Evolutionary conservation across 2,797 vertebrate species (phyloP), one percentile per base, ranked within the genome.

Genomic region (Cryptoblepharus egeriae): DNA sequence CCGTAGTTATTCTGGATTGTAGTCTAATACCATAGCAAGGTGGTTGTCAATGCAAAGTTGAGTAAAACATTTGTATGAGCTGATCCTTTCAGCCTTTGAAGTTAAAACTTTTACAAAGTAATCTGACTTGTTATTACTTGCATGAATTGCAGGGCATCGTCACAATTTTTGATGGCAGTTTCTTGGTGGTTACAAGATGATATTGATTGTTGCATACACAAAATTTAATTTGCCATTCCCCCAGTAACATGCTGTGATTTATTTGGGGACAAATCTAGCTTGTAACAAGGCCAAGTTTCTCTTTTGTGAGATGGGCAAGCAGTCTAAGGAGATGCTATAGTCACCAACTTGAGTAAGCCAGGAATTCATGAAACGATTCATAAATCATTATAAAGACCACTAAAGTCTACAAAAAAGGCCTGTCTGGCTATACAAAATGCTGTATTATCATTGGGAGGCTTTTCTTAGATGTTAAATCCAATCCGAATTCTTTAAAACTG

Each of bases 291-390:
- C 93, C 89, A 93, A 86, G 90, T 87, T 91, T 94, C 91, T 95
- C 92, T 95, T 95, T 94, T 95, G 93, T 97, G 96, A 93, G 95
- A 92, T 93, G 88, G 87, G 94, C 95, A 89, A 80, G 92, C 94
- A 90, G 90, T 94, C 94, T 95, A 96, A 95, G 94, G 94, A 95
- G 94, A 95, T 94, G 93, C 95, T 97, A 93, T 95, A 96, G 96
- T 93, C 92, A 93, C 96, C 92, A 88, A 92, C 94, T 93, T 93
- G 88, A 95, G 91, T 90, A 90, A 95, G 94, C 89, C 87, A 96
- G 94, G 94, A 97, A 97, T 97, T 96, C 95, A 95, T 96, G 93
- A 95, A 95, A 91, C 94, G 95, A 97, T 97, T 97, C 91, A 95
- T 95, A 96, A 97, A 97, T 96, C 96, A 87, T 93, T 94, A 94